Conservation (phyloP, 1,140 invertebrate species). For the Monochamus saltuarius region DNA sequence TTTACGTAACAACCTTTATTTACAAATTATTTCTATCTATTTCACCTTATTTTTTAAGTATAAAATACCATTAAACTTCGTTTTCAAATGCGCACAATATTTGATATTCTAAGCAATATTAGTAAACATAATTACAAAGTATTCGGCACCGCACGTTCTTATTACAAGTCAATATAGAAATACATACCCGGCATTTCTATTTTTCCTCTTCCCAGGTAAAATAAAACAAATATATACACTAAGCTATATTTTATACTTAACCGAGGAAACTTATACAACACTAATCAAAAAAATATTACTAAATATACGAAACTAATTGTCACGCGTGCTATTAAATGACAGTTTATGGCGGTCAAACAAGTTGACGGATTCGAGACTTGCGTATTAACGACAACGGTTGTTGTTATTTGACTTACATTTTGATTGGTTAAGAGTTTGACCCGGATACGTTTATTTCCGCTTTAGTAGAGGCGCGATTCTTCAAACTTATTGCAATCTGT, state of each 20-base stretch:
- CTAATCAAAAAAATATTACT: not conserved
- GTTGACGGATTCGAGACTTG: conserved; percentile 3
- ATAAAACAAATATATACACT: no score
- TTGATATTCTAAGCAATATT: no score
- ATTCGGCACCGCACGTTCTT: not conserved
- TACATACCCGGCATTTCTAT: not conserved
- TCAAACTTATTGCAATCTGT: no score
- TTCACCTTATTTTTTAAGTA: no score
- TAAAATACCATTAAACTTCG: not conserved
- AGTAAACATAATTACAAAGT: not conserved
- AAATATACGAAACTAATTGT: conserved; percentile 10
- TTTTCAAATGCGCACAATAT: not conserved
- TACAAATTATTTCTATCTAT: no score
- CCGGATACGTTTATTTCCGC: no score
- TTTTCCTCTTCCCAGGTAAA: no score
- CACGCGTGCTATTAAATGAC: conserved; percentile 39
- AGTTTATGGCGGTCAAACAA: conserved; percentile 44
- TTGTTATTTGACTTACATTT: conserved; percentile 9
- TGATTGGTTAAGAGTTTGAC: not conserved
- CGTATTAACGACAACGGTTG: not conserved
- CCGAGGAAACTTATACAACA: no score
- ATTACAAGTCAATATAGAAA: no score
- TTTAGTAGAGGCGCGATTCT: no score
- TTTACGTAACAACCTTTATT: conserved; percentile 40
- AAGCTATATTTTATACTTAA: no score